A percentile compares a stretch with the other conserved stretches of the same genome.
Evolutionary conservation across 2,113 vertebrate species (phyloP).

Genomic region (Plectropomus leopardus): DNA sequence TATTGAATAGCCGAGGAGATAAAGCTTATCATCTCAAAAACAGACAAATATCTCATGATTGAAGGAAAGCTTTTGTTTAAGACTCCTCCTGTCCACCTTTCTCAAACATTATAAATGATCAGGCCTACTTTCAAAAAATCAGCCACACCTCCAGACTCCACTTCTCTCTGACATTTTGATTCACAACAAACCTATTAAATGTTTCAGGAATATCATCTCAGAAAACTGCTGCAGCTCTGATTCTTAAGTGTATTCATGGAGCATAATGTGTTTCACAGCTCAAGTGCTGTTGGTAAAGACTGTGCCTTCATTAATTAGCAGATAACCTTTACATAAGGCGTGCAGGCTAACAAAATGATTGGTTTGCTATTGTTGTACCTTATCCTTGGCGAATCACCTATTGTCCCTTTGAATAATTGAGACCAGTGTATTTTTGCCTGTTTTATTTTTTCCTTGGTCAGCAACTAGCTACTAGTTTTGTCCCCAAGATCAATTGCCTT

Average conservation of each 20-base stretch:
- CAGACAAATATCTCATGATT: constrained; percentile 27
- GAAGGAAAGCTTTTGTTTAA: constrained; percentile 24
- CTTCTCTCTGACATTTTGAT: constrained; percentile 43
- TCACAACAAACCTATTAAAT: constrained; percentile 24
- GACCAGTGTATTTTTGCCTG: constrained; percentile 74
- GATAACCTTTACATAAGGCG: constrained; percentile 66
- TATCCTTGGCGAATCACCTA: constrained; percentile 71
- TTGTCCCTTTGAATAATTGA: constrained; percentile 81
- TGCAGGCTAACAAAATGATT: constrained; percentile 62
- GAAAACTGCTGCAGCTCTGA: constrained; percentile 22
- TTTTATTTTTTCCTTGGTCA: constrained; percentile 82
- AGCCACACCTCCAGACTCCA: constrained; percentile 48
- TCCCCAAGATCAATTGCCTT: constrained; percentile 81
- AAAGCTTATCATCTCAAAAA: not conserved
- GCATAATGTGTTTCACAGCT: constrained; percentile 42
- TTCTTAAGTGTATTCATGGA: constrained; percentile 44
- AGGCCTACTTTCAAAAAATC: constrained; percentile 45
- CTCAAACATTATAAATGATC: constrained; percentile 47
- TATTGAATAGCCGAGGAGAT: constrained; percentile 2
- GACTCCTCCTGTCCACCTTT: constrained; percentile 38
- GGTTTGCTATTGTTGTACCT: constrained; percentile 68
- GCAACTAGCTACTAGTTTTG: constrained; percentile 83
- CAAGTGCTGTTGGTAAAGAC: constrained; percentile 51
- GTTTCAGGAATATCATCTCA: constrained; percentile 2
- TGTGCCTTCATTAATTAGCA: constrained; percentile 67